Conservation (phyloP, 2,113 vertebrate species). For the Amazona vittata region DNA sequence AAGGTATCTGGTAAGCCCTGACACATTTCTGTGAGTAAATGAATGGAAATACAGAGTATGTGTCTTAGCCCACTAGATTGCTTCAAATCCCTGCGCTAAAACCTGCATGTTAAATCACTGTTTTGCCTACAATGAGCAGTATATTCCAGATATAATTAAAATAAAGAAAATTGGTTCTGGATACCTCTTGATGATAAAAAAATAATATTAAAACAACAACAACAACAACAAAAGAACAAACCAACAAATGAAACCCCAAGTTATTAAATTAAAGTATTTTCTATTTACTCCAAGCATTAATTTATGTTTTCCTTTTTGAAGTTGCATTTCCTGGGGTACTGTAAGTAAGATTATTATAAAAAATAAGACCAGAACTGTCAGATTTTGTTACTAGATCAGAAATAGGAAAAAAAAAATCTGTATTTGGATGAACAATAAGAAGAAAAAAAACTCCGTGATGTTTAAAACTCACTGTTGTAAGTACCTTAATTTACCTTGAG, state of each 20-base stretch:
- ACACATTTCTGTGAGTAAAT: background rate
- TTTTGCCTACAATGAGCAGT: background rate
- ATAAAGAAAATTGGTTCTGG: background rate
- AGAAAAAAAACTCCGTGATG: background rate
- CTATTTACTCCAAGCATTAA: background rate
- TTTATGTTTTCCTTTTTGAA: background rate
- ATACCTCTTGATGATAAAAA: background rate
- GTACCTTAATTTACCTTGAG: background rate
- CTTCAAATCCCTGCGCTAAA: background rate
- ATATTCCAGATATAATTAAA: slow-evolving; percentile 25
- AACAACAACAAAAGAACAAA: background rate
- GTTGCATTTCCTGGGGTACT: background rate
- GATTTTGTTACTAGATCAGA: background rate
- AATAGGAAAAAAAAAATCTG: background rate
- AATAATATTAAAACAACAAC: background rate
- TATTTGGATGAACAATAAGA: background rate
- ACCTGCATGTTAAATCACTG: background rate
- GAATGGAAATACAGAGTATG: background rate
- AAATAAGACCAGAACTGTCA: background rate
- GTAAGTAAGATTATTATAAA: background rate
- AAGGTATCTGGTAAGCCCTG: background rate
- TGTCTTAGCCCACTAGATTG: background rate
- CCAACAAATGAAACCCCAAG: background rate
- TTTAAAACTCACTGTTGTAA: background rate
- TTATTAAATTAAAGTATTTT: background rate